A percentile compares a stretch with the other conserved stretches of the same genome.
Evolutionary conservation across 2,113 vertebrate genomes (phyloP).

Genomic region (Ctenodactylus gundi): DNA sequence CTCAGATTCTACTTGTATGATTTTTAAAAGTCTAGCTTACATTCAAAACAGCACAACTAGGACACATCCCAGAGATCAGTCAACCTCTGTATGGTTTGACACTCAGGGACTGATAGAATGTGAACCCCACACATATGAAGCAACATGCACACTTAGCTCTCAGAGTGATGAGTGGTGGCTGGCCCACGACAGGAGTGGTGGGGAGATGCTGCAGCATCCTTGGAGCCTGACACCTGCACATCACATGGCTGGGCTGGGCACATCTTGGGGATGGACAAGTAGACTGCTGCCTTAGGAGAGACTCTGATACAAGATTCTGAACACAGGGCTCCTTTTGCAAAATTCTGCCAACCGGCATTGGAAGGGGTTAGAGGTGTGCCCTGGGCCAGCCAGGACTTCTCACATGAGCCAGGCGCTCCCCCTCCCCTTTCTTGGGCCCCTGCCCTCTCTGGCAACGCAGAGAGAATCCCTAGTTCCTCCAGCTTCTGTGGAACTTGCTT

Average conservation of each 20-base stretch:
- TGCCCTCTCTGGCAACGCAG: neutral
- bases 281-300: neutral
- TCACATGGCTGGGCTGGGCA: neutral
- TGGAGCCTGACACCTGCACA: neutral
- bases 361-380: neutral
- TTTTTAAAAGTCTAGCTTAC: conserved; percentile 48
- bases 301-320: neutral
- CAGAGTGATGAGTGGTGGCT: neutral
- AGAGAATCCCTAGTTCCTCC: neutral
- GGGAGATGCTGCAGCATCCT: neutral
- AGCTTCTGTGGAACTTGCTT: neutral
- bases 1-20: conserved; percentile 44
- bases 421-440: neutral
- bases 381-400: neutral
- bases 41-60: conserved; percentile 22
- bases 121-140: neutral
- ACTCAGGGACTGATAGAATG: neutral
- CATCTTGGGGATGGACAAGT: neutral
- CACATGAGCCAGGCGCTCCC: fast-evolving
- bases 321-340: neutral
- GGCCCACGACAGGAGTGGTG: neutral
- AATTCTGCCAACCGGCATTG: neutral
- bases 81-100: neutral
- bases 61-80: conserved; percentile 28
- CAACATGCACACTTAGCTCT: conserved; percentile 6